A percentile compares a stretch with the other conserved stretches of the same genome.
phyloP scores from a whole-genome alignment of 2,888 invertebrate genomes.

The Drosophila phalerata region DNA sequence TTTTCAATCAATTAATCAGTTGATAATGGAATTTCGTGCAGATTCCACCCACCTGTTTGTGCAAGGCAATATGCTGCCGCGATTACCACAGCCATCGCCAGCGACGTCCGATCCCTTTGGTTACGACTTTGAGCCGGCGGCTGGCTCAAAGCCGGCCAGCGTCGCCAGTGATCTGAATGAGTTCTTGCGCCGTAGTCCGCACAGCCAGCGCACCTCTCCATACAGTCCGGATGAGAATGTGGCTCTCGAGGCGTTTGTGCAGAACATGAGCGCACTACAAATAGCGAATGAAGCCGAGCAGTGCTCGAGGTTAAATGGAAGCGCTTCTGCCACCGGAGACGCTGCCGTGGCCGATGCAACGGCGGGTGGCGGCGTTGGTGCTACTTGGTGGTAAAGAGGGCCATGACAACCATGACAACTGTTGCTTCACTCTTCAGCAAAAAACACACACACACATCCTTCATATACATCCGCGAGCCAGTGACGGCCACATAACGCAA shows the following conservation, averaged over 20 bases:
- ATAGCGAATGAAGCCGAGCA: constrained; percentile 80
- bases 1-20: background rate
- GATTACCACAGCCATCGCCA: constrained; percentile 85
- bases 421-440: constrained; percentile 43
- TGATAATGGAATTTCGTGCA: constrained; percentile 20
- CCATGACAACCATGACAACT: constrained; percentile 60
- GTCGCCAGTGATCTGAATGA: constrained; percentile 90
- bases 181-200: constrained; percentile 86
- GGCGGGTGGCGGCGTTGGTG: constrained; percentile 55
- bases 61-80: constrained; percentile 90
- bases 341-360: constrained; percentile 48
- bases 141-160: constrained; percentile 86
- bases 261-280: constrained; percentile 83
- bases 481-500: constrained; percentile 55
- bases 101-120: constrained; percentile 95
- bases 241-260: constrained; percentile 83
- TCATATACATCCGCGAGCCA: constrained; percentile 59
- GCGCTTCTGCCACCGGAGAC: constrained; percentile 56
- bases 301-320: constrained; percentile 78
- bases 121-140: constrained; percentile 92
- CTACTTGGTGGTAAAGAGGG: constrained; percentile 67
- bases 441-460: constrained; percentile 42
- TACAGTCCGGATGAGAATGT: constrained; percentile 81
- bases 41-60: constrained; percentile 89
- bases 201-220: constrained; percentile 83